Percentiles rank a stretch among this genome's conserved stretches.
phyloP scores from a whole-genome alignment of 2,888 invertebrate species.

The Salticus scenicus region DNA sequence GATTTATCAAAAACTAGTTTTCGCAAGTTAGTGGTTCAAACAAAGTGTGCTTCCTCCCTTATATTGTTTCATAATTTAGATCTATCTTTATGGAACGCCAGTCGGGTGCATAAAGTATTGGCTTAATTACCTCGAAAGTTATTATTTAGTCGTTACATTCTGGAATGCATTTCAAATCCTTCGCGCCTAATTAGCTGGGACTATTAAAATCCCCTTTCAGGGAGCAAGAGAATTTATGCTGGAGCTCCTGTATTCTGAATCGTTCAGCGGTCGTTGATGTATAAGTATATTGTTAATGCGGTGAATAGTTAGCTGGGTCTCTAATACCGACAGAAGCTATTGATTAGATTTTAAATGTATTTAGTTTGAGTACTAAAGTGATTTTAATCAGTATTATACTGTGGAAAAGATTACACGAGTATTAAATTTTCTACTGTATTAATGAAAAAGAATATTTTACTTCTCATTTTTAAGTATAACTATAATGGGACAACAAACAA shows the following conservation, averaged over 20 bases:
- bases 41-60: too few species aligned
- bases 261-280: background rate
- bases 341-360: slow-evolving; percentile 2
- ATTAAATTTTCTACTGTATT: too few species aligned
- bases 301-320: background rate
- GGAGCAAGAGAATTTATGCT: slow-evolving; percentile 45
- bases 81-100: background rate
- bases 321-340: background rate
- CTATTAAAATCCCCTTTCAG: slow-evolving; percentile 61
- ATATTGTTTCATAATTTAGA: background rate
- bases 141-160: slow-evolving; percentile 61
- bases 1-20: too few species aligned
- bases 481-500: too few species aligned
- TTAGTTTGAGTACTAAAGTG: background rate
- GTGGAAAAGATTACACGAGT: too few species aligned
- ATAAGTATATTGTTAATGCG: background rate
- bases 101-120: slow-evolving; percentile 52
- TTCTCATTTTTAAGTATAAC: too few species aligned
- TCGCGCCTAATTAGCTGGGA: slow-evolving; percentile 49
- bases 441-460: too few species aligned
- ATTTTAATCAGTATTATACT: too few species aligned
- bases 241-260: background rate
- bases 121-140: slow-evolving; percentile 46
- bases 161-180: slow-evolving; percentile 42
- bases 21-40: too few species aligned